Evolutionary conservation across 2,113 vertebrate genomes (phyloP).

Genomic region (Corythoichthys haematopterus): DNA sequence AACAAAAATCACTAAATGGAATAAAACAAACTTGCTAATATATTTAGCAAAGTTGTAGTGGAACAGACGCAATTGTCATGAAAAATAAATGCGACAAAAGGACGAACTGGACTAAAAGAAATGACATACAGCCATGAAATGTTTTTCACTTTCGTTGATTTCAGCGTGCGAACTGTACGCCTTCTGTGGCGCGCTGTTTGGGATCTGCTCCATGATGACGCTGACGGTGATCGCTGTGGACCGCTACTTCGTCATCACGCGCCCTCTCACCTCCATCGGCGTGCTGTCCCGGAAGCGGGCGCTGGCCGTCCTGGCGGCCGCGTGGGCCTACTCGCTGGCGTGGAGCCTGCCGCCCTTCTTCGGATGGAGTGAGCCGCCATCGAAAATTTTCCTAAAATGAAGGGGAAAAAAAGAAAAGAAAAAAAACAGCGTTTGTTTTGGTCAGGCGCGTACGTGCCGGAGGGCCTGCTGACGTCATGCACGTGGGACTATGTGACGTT

Average conservation of each 20-base stretch:
- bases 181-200: constrained; percentile 67
- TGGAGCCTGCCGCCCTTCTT: constrained; percentile 72
- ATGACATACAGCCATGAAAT: not conserved
- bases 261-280: constrained; percentile 65
- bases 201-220: constrained; percentile 72
- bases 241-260: constrained; percentile 67
- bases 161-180: constrained; percentile 66
- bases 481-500: constrained; percentile 95
- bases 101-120: too few relatives aligned
- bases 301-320: constrained; percentile 39
- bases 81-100: too few relatives aligned
- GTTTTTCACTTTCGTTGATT: not conserved
- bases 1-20: not conserved
- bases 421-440: not conserved
- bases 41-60: too few relatives aligned
- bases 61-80: too few relatives aligned
- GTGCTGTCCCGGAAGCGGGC: constrained; percentile 59
- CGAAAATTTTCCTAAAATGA: too few relatives aligned
- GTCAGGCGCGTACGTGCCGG: constrained; percentile 87
- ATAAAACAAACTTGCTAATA: not conserved
- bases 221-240: constrained; percentile 65
- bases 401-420: too few relatives aligned
- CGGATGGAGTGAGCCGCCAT: constrained; percentile 62
- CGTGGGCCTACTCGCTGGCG: constrained; percentile 60
- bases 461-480: constrained; percentile 91